phyloP scores from a whole-genome alignment of 2,888 invertebrate genomes.

The Agrilus cyanescens region DNA sequence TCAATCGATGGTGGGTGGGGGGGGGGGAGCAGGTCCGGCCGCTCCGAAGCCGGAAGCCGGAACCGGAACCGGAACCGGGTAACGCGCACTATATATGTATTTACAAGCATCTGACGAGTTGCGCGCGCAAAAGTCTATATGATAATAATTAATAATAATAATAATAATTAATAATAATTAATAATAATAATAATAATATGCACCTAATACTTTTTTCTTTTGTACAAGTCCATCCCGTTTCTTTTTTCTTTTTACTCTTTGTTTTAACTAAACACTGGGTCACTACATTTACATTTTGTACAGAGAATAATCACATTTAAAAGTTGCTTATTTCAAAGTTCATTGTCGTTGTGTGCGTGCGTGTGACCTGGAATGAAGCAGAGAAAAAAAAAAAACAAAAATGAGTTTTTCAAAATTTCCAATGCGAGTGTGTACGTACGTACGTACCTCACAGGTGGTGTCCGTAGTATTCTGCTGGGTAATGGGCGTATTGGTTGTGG shows the following conservation, averaged over 20 bases:
- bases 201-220: constrained; percentile 21
- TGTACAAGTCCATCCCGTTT: constrained; percentile 34
- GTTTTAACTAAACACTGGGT: constrained; percentile 34
- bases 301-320: constrained; percentile 52
- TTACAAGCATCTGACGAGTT: constrained; percentile 32
- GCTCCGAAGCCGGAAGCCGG: constrained; percentile 26
- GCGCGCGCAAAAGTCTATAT: constrained; percentile 9
- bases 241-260: background rate
- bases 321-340: constrained; percentile 39
- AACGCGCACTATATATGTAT: constrained; percentile 27
- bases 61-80: too few species aligned
- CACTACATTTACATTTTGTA: constrained; percentile 47
- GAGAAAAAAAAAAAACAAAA: background rate
- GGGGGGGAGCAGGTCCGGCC: constrained; percentile 14
- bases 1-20: background rate
- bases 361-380: constrained; percentile 30
- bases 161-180: too few species aligned
- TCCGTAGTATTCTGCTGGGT: constrained; percentile 86
- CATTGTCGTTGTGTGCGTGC: constrained; percentile 36
- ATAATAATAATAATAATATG: constrained; percentile 5
- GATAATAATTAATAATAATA: too few species aligned
- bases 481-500: constrained; percentile 89
- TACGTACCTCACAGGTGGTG: constrained; percentile 66
- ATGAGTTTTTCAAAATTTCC: background rate
- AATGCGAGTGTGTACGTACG: background rate